phyloP scores from a whole-genome alignment of 37 sponge, comb jelly and placozoan genomes.

The Amphimedon queenslandica region DNA sequence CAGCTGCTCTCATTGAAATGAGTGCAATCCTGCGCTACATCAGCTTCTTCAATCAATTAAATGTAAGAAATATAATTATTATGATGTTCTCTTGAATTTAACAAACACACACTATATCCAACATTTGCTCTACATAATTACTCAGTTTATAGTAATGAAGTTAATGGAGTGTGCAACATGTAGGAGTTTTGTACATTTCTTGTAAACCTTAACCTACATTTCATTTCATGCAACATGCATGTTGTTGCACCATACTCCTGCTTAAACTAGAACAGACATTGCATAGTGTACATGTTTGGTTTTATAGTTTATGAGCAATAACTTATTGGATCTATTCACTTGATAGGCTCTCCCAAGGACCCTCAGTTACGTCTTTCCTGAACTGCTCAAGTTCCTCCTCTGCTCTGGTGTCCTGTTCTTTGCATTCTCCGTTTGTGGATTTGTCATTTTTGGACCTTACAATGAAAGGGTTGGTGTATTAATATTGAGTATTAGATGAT shows the following conservation, averaged over 20 bases:
- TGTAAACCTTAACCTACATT: too few species aligned
- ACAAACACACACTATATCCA: too few species aligned
- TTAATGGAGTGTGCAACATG: too few species aligned
- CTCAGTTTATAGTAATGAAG: too few species aligned
- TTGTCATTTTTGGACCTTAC: slow-evolving; percentile 38
- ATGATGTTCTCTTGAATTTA: not conserved
- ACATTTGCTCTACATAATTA: too few species aligned
- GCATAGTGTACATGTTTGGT: too few species aligned
- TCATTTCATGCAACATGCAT: too few species aligned
- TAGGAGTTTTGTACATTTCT: too few species aligned
- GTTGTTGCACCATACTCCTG: too few species aligned
- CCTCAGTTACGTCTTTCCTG: slow-evolving; percentile 31
- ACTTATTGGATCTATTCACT: too few species aligned
- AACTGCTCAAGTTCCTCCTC: slow-evolving; percentile 48
- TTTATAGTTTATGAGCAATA: too few species aligned
- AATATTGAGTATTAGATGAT: not conserved
- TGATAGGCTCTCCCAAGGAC: slow-evolving; percentile 49
- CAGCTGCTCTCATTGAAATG: slow-evolving; percentile 22
- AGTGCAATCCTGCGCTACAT: slow-evolving; percentile 35
- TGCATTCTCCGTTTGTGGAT: slow-evolving; percentile 44
- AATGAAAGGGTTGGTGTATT: not conserved
- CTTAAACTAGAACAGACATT: too few species aligned
- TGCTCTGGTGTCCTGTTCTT: slow-evolving; percentile 40
- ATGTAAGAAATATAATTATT: slow-evolving; percentile 17
- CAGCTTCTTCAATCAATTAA: slow-evolving; percentile 46